Conservation (phyloP, 2,888 invertebrate genomes). For the Lasioglossum zephyrum region DNA sequence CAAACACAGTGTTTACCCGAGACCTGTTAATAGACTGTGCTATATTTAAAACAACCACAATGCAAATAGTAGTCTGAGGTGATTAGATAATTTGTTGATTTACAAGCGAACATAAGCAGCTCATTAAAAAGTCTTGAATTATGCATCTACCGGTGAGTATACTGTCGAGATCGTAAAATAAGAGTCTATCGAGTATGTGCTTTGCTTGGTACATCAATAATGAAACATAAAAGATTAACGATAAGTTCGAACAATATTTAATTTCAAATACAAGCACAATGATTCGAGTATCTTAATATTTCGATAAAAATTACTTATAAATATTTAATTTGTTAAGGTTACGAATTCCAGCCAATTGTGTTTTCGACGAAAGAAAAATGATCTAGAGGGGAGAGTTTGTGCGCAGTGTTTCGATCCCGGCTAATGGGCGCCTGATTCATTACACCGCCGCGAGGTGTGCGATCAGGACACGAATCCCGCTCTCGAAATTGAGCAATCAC, state of each 20-base stretch:
- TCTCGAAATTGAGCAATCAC: constrained; percentile 67
- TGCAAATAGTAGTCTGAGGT: not conserved
- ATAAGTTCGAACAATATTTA: not conserved
- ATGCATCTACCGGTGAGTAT: not conserved
- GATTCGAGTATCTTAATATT: no score
- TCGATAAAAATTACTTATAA: not conserved
- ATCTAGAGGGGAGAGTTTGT: not conserved
- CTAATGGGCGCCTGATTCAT: constrained; percentile 7
- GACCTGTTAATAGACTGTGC: not conserved
- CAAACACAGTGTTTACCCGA: not conserved
- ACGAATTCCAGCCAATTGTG: not conserved
- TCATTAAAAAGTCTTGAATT: not conserved
- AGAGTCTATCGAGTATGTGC: not conserved
- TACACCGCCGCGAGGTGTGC: constrained; percentile 4
- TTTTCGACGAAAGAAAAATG: not conserved
- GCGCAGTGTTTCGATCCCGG: not conserved
- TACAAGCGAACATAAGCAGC: not conserved
- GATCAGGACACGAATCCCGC: constrained; percentile 22
- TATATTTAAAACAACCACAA: not conserved
- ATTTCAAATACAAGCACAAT: no score
- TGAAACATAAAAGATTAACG: not conserved
- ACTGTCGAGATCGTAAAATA: not conserved
- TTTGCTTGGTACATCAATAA: not conserved
- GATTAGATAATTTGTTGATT: not conserved
- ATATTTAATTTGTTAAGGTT: not conserved